Evolutionary conservation across 2,888 invertebrate species (phyloP), one percentile per base, ranked within the genome.

Genomic region (Doris montereyensis): DNA sequence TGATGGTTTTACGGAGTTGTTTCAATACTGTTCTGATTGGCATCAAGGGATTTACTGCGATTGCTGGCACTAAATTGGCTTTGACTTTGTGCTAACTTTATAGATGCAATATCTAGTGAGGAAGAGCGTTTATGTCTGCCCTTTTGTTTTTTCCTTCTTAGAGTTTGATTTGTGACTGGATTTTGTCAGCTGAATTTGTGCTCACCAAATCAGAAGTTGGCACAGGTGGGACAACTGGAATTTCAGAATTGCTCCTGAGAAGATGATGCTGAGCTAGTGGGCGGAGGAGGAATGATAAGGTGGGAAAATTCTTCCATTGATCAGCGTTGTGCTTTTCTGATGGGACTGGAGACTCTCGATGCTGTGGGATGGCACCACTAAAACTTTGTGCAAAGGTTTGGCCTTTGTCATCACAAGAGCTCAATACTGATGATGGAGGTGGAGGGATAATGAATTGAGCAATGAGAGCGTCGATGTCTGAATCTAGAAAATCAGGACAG

Each of bases 381-480:
- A 76, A 60, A 21, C 72, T 75, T 21, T 74, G 57, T 24, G 70
- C 65, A 1, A 74, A 13, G 8, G 62, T 5, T 5, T n/a, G 10
- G 21, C 13, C 10, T 24, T 34, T 58, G n/a, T 24, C 13, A 57
- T 10, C 1, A 76, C 74, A 17, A 70, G 58, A 28, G 65, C 58
- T 13, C 52, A 71, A 65, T 5, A 34, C n/a, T 10, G 83, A 83
- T 30, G 87, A 84, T 30, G 92, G 92, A 0, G 97, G 96, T 17
- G 97, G 96, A 60, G 95, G 95, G 82, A 97, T 94, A 4, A 95
- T 94, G 52, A 96, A 95, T 85, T 95, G 95, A 2, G 96, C 96
- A 84, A 97, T 93, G 91, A 97, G 96, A 85, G 94, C 94, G 89
- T 97, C 97, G 84, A 97, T 93, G 87, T 95, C 95, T 34, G 83